A percentile compares a stretch with the other conserved stretches of the same genome.
Conservation (phyloP, 2,888 invertebrate genomes). For the Diarsia rubi region DNA sequence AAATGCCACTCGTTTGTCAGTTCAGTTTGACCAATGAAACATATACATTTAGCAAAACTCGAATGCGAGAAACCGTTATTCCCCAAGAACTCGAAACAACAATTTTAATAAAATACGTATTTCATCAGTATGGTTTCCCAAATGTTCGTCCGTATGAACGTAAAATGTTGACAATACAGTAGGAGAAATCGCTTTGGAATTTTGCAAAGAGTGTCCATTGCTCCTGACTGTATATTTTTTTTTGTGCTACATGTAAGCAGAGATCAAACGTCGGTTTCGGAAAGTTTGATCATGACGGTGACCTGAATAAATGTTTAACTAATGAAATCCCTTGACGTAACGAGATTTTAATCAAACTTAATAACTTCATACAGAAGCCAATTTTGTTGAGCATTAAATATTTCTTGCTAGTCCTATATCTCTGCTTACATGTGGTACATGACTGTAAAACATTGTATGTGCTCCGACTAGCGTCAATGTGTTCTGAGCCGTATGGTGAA, state of each 20-base stretch:
- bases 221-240: not conserved
- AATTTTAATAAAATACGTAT: not conserved
- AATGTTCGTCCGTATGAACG: not conserved
- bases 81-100: not conserved
- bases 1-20: conserved; percentile 11
- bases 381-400: not conserved
- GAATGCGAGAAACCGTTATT: not conserved
- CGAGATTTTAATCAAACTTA: not conserved
- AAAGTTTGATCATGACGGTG: not conserved
- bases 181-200: not conserved
- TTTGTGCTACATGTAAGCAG: conserved; percentile 3
- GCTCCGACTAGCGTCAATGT: not conserved
- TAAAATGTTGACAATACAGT: not conserved
- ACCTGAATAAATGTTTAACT: not conserved
- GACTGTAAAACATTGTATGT: not conserved
- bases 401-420: not conserved
- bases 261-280: not conserved
- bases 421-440: conserved; percentile 17
- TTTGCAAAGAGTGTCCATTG: not conserved
- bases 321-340: not conserved
- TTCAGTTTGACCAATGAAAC: not conserved
- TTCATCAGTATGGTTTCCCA: not conserved
- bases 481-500: not conserved
- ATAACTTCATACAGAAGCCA: not conserved
- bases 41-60: not conserved